Percentiles rank a stretch among this genome's conserved stretches.
These are phyloP conservation scores for Neuroscelio doddi DNA, from an alignment of 2,888 invertebrate genomes.

Conservation along the genomic window DNA sequence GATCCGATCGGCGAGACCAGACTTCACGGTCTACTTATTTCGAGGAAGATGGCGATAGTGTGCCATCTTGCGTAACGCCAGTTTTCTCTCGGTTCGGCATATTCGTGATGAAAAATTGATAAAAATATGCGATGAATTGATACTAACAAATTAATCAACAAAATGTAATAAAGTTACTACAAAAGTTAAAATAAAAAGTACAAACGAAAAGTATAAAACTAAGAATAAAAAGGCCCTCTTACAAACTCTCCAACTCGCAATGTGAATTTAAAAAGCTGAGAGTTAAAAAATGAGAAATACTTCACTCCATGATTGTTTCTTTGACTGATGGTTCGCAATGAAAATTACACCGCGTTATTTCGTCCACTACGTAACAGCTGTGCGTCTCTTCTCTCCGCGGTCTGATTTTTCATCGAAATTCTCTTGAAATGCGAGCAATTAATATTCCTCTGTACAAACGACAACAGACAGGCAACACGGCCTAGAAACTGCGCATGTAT, in stretches of 20 bases:
- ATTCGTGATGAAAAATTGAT: background rate
- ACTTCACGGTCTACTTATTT: slow-evolving; percentile 52
- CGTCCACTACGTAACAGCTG: too few species aligned
- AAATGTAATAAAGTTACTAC: too few species aligned
- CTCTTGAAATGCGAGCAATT: slow-evolving; percentile 26
- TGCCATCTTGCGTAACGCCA: slow-evolving; percentile 43
- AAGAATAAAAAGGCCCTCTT: too few species aligned
- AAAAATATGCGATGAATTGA: background rate
- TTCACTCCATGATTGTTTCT: slow-evolving; percentile 9
- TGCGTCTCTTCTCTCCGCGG: background rate
- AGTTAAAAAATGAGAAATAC: too few species aligned
- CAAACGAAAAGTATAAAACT: too few species aligned
- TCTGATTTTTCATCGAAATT: slow-evolving; percentile 28
- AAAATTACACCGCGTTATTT: slow-evolving; percentile 32
- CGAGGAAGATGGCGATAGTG: slow-evolving; percentile 33
- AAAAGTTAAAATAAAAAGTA: too few species aligned
- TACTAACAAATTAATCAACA: slow-evolving; percentile 8
- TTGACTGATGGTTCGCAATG: slow-evolving; percentile 24
- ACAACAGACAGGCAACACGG: slow-evolving; percentile 7
- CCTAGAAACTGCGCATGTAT: slow-evolving; percentile 8
- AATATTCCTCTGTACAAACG: slow-evolving; percentile 25
- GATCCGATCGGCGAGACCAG: slow-evolving; percentile 24
- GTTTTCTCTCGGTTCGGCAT: background rate
- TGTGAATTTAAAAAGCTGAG: too few species aligned
- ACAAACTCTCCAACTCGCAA: too few species aligned